Evolutionary conservation across 2,113 vertebrate species (phyloP).

Genomic region (Phalacrocorax pelagicus): DNA sequence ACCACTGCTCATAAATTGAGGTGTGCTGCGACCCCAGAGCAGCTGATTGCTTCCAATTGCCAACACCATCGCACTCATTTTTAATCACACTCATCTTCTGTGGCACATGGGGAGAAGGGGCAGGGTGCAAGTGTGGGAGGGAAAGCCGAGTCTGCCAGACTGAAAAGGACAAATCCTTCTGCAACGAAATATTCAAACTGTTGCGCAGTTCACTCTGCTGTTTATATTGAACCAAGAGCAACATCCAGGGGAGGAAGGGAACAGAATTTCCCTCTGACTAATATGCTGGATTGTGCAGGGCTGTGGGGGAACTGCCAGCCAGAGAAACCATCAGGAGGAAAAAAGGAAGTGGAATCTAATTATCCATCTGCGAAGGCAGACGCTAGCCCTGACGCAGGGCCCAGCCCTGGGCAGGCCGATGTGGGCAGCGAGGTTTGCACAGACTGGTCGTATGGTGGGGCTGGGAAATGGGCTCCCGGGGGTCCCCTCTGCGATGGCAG

Average conservation of each 20-base stretch:
- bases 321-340: slow-evolving; percentile 4
- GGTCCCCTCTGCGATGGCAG: background rate
- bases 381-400: fast-evolving
- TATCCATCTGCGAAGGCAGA: slow-evolving; percentile 30
- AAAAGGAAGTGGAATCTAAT: slow-evolving; percentile 48
- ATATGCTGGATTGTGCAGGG: background rate
- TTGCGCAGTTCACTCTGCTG: background rate
- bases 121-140: background rate
- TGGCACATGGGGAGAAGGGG: background rate
- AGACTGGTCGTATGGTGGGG: background rate
- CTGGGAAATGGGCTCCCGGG: background rate
- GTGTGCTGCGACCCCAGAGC: background rate
- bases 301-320: background rate
- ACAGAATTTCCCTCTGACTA: slow-evolving; percentile 36
- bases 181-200: background rate
- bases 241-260: background rate
- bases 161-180: slow-evolving; percentile 20
- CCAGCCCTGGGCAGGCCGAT: background rate
- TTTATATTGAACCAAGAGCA: slow-evolving; percentile 3
- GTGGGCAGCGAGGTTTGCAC: background rate
- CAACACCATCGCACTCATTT: background rate
- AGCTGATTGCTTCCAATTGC: background rate
- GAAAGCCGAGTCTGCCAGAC: background rate
- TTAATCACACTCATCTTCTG: background rate
- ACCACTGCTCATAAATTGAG: background rate